phyloP scores from a whole-genome alignment of 1,140 invertebrate species.

The Sarcophaga peregrina region DNA sequence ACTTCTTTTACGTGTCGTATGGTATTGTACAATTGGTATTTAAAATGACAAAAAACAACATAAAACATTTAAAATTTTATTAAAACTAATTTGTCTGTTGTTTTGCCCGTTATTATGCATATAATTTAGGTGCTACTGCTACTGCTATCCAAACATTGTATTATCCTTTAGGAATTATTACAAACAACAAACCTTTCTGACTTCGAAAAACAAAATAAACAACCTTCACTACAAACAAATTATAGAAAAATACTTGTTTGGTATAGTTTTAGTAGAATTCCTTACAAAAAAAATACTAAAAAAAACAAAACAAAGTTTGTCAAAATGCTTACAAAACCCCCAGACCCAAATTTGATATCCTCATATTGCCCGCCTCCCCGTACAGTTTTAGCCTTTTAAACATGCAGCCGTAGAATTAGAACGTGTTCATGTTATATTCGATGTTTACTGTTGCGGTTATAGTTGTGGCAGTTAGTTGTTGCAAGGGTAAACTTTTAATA shows the following conservation, averaged over 20 bases:
- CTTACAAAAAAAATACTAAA: background rate
- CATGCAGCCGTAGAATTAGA: background rate
- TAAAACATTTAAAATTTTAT: constrained; percentile 28
- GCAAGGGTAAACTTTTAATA: constrained; percentile 34
- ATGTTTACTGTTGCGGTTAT: background rate
- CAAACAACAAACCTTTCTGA: constrained; percentile 15
- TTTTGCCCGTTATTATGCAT: background rate
- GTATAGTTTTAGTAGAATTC: background rate
- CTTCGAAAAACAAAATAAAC: background rate
- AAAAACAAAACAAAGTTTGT: background rate
- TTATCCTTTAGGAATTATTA: constrained; percentile 25
- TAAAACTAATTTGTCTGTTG: constrained; percentile 22
- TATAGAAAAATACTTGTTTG: background rate
- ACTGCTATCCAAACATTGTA: background rate
- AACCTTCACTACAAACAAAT: background rate
- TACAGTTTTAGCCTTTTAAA: background rate
- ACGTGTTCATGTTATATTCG: too few relatives aligned
- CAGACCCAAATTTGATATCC: too few relatives aligned
- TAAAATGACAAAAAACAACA: background rate
- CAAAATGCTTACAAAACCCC: background rate
- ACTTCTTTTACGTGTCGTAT: too few relatives aligned
- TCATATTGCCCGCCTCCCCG: background rate
- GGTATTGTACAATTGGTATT: background rate
- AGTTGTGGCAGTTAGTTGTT: constrained; percentile 1
- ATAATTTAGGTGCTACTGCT: background rate